phyloP scores from a whole-genome alignment of 2,797 vertebrate species.

The Taenioides sp. region DNA sequence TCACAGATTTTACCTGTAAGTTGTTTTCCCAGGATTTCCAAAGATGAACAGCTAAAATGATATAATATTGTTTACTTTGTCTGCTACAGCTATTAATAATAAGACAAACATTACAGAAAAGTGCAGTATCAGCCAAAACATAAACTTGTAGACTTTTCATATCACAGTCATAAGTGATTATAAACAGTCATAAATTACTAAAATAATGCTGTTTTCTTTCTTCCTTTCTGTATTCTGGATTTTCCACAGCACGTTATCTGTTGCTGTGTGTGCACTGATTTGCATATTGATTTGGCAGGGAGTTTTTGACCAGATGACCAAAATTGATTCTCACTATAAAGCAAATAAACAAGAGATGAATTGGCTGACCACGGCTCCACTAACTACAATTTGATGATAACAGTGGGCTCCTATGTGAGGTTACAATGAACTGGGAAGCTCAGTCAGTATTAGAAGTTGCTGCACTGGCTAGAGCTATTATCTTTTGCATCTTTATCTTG shows the following conservation, averaged over 20 bases:
- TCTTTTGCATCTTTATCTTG: neutral
- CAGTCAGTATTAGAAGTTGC: neutral
- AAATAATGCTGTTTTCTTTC: neutral
- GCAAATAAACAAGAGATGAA: conserved; percentile 1
- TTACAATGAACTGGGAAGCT: neutral
- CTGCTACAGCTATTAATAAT: no score
- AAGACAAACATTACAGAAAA: neutral
- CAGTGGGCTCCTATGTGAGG: neutral
- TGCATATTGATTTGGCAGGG: conserved; percentile 5
- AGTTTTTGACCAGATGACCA: conserved; percentile 5
- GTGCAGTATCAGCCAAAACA: no score
- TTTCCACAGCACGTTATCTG: neutral
- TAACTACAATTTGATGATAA: neutral
- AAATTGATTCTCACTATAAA: neutral
- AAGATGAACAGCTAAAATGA: neutral
- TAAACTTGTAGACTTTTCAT: neutral
- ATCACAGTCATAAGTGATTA: neutral
- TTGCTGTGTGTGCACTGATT: neutral
- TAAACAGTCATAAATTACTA: neutral
- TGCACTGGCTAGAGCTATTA: neutral
- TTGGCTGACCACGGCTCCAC: neutral
- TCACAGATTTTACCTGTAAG: no score
- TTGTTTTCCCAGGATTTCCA: neutral
- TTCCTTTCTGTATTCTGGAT: neutral
- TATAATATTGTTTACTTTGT: no score